phyloP scores from a whole-genome alignment of 2,888 invertebrate species.

The Merodon equestris region DNA sequence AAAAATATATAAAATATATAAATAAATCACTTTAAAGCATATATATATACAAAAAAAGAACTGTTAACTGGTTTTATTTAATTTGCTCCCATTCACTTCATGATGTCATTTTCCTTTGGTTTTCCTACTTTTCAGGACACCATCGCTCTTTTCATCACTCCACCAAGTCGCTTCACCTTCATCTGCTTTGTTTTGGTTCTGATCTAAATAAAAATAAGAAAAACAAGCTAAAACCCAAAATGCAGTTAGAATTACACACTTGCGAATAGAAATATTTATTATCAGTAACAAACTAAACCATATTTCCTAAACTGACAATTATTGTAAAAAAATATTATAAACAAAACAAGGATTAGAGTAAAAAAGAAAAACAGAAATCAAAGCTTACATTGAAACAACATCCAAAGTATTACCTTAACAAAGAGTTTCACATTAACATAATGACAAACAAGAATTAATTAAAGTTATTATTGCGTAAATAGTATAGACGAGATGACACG shows the following conservation, averaged over 20 bases:
- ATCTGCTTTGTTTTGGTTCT: slow-evolving; percentile 55
- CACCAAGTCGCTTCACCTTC: slow-evolving; percentile 48
- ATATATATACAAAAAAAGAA: slow-evolving; percentile 25
- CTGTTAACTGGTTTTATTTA: slow-evolving; percentile 57
- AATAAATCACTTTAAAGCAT: slow-evolving; percentile 18
- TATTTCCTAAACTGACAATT: slow-evolving; percentile 44
- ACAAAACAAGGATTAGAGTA: slow-evolving; percentile 34
- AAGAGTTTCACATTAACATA: slow-evolving; percentile 68
- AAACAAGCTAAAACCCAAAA: too few species aligned
- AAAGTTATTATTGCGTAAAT: slow-evolving; percentile 33
- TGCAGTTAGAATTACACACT: slow-evolving; percentile 27
- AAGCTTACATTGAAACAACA: slow-evolving; percentile 50
- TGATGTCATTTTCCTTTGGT: background rate
- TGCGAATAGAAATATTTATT: slow-evolving; percentile 41
- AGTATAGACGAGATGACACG: slow-evolving; percentile 15
- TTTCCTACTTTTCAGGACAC: slow-evolving; percentile 6
- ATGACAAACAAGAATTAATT: slow-evolving; percentile 48
- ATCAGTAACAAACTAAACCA: slow-evolving; percentile 17
- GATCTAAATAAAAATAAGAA: too few species aligned
- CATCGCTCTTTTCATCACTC: slow-evolving; percentile 8
- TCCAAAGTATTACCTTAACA: slow-evolving; percentile 62
- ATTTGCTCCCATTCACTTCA: slow-evolving; percentile 60
- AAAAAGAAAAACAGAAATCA: too few species aligned
- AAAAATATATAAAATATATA: slow-evolving; percentile 29
- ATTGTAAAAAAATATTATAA: slow-evolving; percentile 1